Percentiles rank a stretch among this genome's conserved stretches.
phyloP scores from a whole-genome alignment of 2,797 vertebrate species.

The Peromyscus melanophrys region DNA sequence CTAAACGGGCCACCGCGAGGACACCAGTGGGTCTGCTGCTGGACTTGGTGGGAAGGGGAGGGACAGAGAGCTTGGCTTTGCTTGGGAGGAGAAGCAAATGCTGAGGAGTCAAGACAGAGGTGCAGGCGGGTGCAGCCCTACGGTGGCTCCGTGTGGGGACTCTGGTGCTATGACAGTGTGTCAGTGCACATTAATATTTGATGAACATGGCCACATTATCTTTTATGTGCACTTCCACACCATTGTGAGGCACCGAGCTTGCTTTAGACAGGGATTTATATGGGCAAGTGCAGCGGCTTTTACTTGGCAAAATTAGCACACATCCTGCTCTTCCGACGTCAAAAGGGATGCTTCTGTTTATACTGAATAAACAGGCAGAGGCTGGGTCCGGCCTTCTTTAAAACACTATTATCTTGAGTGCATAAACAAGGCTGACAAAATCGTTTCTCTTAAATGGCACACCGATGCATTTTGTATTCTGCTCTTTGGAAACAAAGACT shows the following conservation, averaged over 20 bases:
- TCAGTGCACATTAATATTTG: slow-evolving; percentile 93
- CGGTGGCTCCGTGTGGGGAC: slow-evolving; percentile 78
- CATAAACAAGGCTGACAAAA: slow-evolving; percentile 75
- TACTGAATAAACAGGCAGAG: slow-evolving; percentile 63
- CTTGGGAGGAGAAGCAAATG: neutral
- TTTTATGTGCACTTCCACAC: slow-evolving; percentile 89
- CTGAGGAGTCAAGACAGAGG: slow-evolving; percentile 57
- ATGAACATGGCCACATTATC: slow-evolving; percentile 92
- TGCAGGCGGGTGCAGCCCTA: slow-evolving; percentile 69
- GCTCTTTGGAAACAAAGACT: slow-evolving; percentile 72
- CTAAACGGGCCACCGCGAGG: slow-evolving; percentile 85
- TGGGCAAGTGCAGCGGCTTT: slow-evolving; percentile 42
- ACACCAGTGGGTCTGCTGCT: slow-evolving; percentile 74
- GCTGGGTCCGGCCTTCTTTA: neutral
- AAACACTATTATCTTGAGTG: slow-evolving; percentile 63
- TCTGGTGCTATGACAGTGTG: slow-evolving; percentile 87
- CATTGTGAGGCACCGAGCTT: slow-evolving; percentile 74
- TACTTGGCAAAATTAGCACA: slow-evolving; percentile 20
- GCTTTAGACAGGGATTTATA: slow-evolving; percentile 67
- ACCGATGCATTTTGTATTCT: slow-evolving; percentile 68
- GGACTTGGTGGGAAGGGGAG: slow-evolving; percentile 74
- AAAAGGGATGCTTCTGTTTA: slow-evolving; percentile 62
- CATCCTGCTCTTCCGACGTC: slow-evolving; percentile 64
- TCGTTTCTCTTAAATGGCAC: slow-evolving; percentile 72
- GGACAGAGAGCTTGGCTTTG: slow-evolving; percentile 64